A percentile compares a stretch with the other conserved stretches of the same genome.
These are phyloP conservation scores for Morpho achilles DNA, from an alignment of 2,888 invertebrate genomes.

Conservation along the genomic window DNA sequence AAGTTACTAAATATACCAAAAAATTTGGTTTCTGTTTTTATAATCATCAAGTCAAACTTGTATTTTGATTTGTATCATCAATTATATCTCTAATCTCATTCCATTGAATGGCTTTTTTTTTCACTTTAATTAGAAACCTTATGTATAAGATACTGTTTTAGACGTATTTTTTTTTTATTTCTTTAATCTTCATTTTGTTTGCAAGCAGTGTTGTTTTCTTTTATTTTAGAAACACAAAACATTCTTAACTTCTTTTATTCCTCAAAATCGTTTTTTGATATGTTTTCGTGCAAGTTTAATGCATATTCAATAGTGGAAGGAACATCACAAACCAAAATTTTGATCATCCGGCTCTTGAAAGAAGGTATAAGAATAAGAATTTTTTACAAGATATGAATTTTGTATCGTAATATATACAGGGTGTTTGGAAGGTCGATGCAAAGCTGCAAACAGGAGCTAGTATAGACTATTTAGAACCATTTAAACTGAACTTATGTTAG, in stretches of 20 bases:
- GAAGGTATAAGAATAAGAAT: slow-evolving; percentile 31
- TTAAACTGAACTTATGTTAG: too few species aligned
- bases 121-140: slow-evolving; percentile 2
- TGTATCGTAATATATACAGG: too few species aligned
- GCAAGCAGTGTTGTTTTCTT: slow-evolving; percentile 31
- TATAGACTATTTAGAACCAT: too few species aligned
- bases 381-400: background rate
- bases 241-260: slow-evolving; percentile 31
- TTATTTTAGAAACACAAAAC: slow-evolving; percentile 40
- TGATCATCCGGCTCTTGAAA: slow-evolving; percentile 55
- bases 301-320: slow-evolving; percentile 39
- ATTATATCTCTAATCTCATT: slow-evolving; percentile 31
- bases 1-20: too few species aligned
- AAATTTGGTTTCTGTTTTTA: background rate
- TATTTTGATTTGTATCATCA: slow-evolving; percentile 13
- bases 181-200: slow-evolving; percentile 25
- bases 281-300: slow-evolving; percentile 22
- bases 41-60: slow-evolving; percentile 13
- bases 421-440: too few species aligned
- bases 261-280: slow-evolving; percentile 35
- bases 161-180: slow-evolving; percentile 10
- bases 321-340: slow-evolving; percentile 42
- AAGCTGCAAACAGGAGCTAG: too few species aligned
- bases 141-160: slow-evolving; percentile 7
- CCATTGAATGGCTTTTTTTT: slow-evolving; percentile 11